Evolutionary conservation across 2,888 invertebrate genomes (phyloP), one percentile per base, ranked within the genome.

Genomic region (Eupithecia insigniata): DNA sequence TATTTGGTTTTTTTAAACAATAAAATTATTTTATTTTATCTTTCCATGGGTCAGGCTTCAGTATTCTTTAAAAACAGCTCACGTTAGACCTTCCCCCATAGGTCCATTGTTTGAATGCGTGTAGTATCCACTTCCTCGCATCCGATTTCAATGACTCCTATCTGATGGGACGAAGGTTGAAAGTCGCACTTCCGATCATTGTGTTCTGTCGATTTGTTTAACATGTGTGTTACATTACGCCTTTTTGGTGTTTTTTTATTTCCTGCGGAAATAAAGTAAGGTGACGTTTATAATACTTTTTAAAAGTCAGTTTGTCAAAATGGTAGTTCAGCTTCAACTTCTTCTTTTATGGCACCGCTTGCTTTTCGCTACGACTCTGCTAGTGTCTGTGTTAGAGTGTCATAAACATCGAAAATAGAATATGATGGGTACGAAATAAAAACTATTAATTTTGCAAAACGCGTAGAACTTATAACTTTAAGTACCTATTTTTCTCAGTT

Each of bases 161-260:
- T 74, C 70, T 73, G 77, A 74, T 71, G 71, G 8, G 70, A 74
- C 30, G 69, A 71, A 74, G 74, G 71, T 43, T 71, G 69, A 66
- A 32, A 60, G 62, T 26, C 67, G n/a, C 58, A 71, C 69, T 74
- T 74, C 71, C 74, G 71, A 71, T 39, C 74, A 74, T 74, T 74
- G 74, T 74, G 8, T 65, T 16, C 14, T 18, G 46, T 34, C 51
- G 43, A 43, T 67, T 18, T 66, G 66, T 43, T 65, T 39, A 55
- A 67, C 14, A 55, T 67, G 43, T 10, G 55, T 34, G 64, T 64
- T 43, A n/a, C 7, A 51, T 22, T 26, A 64, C 64, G 64, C 64
- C 64, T 64, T 36, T 64, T 36, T 26, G 22, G 66, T 66, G 66
- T 66, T 34, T 62, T 62, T 62, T 30, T 55, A 55, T 55, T 55